These are phyloP conservation scores for Pagrus major DNA, from an alignment of 2,113 vertebrate genomes.

Conservation along the genomic window DNA sequence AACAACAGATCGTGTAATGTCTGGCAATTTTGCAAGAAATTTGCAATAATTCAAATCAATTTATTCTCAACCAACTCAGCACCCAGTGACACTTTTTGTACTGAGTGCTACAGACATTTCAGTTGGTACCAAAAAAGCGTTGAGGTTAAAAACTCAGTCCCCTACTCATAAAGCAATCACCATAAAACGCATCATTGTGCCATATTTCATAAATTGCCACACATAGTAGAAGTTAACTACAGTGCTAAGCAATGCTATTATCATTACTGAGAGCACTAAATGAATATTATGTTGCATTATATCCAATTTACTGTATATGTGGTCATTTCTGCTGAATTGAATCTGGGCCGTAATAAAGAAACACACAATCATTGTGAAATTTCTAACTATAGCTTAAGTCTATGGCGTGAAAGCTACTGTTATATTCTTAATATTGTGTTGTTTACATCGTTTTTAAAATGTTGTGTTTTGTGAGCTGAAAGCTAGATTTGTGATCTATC, in stretches of 20 bases:
- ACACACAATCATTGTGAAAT: slow-evolving; percentile 42
- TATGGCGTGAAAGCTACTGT: slow-evolving; percentile 7
- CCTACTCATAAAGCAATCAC: slow-evolving; percentile 34
- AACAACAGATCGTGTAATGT: background rate
- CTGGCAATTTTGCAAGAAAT: background rate
- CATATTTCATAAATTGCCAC: slow-evolving; percentile 49
- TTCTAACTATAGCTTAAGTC: slow-evolving; percentile 24
- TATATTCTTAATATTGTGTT: slow-evolving; percentile 17
- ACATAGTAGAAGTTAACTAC: slow-evolving; percentile 42
- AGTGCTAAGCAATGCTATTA: slow-evolving; percentile 49
- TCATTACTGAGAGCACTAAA: slow-evolving; percentile 51
- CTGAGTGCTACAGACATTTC: background rate
- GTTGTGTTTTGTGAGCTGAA: slow-evolving; percentile 21
- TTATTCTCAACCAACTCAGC: background rate
- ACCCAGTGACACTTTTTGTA: background rate
- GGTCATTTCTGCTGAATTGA: slow-evolving; percentile 54
- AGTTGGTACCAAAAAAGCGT: background rate
- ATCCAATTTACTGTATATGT: slow-evolving; percentile 50
- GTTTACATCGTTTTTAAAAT: slow-evolving; percentile 32
- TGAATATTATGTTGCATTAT: slow-evolving; percentile 59
- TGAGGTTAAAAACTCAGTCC: slow-evolving; percentile 4
- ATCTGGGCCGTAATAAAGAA: slow-evolving; percentile 43
- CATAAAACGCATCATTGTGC: slow-evolving; percentile 31
- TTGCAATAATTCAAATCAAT: no score
- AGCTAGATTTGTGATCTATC: slow-evolving; percentile 62